phyloP scores from a whole-genome alignment of 23 tunicate genomes.

The Corella eumyota region DNA sequence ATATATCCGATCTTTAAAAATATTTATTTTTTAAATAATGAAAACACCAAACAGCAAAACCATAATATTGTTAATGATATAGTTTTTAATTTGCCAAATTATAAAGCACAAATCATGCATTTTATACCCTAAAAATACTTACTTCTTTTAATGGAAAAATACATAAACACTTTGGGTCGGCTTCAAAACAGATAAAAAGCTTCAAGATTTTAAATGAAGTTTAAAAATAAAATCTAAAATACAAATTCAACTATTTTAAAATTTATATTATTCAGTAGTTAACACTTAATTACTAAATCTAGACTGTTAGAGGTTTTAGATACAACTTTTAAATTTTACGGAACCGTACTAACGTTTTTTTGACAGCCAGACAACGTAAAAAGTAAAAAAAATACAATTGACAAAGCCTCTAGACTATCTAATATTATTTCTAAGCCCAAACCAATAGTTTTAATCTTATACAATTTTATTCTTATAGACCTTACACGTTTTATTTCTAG shows the following conservation, averaged over 20 bases:
- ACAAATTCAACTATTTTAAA: conserved; percentile 1
- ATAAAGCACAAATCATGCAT: conserved; percentile 1
- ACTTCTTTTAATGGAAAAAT: conserved; percentile 67
- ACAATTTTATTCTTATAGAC: too few relatives aligned
- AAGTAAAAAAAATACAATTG: too few relatives aligned
- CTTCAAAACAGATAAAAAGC: conserved; percentile 27
- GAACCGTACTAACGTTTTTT: too few relatives aligned
- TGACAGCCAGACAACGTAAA: too few relatives aligned
- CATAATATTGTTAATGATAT: too few relatives aligned
- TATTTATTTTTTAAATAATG: background rate
- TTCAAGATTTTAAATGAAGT: too few relatives aligned
- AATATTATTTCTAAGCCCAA: too few relatives aligned
- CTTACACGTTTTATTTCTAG: too few relatives aligned
- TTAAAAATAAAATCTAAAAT: conserved; percentile 19
- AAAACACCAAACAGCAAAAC: background rate
- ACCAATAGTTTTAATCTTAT: too few relatives aligned
- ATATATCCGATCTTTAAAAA: conserved; percentile 46
- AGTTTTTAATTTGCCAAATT: background rate
- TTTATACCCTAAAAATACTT: conserved; percentile 10
- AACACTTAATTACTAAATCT: background rate
- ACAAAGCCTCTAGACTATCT: too few relatives aligned
- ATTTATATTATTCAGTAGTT: background rate
- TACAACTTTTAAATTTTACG: too few relatives aligned
- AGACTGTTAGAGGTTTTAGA: too few relatives aligned
- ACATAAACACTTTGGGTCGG: conserved; percentile 87